A percentile compares a stretch with the other conserved stretches of the same genome.
These are phyloP conservation scores for Anthrax anthrax DNA, from an alignment of 2,888 invertebrate genomes.

Conservation along the genomic window DNA sequence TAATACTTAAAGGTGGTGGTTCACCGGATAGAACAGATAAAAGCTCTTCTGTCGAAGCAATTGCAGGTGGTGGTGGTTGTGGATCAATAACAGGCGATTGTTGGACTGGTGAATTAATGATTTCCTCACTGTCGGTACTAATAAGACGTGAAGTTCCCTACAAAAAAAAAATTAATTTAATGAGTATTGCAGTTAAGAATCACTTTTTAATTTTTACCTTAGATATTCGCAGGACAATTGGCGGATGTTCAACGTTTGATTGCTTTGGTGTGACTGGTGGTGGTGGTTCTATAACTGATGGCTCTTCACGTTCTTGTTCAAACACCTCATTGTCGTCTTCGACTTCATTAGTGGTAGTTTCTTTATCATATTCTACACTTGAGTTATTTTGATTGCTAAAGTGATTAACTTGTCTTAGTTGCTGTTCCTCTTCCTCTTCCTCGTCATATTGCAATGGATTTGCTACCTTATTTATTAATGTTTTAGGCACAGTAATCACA, in stretches of 20 bases:
- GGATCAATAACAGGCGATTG: constrained; percentile 19
- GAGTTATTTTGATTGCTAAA: background rate
- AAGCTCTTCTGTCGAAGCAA: constrained; percentile 11
- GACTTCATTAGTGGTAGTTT: background rate
- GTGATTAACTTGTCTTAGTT: constrained; percentile 9
- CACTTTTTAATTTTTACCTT: constrained; percentile 45
- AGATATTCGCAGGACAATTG: constrained; percentile 77
- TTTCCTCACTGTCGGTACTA: constrained; percentile 50
- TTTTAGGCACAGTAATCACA: constrained; percentile 34
- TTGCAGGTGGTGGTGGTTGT: constrained; percentile 11
- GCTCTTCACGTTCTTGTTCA: constrained; percentile 8
- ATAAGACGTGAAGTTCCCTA: constrained; percentile 48
- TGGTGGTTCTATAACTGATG: constrained; percentile 15
- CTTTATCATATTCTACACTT: constrained; percentile 37
- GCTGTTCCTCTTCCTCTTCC: background rate
- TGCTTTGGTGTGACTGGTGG: constrained; percentile 19
- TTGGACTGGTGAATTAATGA: constrained; percentile 40
- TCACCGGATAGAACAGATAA: constrained; percentile 11
- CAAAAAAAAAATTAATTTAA: too few species aligned
- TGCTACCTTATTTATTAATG: constrained; percentile 23
- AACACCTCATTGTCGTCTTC: background rate
- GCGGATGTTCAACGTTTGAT: constrained; percentile 45
- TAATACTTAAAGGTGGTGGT: constrained; percentile 11
- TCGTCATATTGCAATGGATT: constrained; percentile 1
- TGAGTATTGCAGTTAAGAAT: too few species aligned